Base-by-base conservation (phyloP, 2,797 vertebrate species). In the Glossophaga mutica region DNA sequence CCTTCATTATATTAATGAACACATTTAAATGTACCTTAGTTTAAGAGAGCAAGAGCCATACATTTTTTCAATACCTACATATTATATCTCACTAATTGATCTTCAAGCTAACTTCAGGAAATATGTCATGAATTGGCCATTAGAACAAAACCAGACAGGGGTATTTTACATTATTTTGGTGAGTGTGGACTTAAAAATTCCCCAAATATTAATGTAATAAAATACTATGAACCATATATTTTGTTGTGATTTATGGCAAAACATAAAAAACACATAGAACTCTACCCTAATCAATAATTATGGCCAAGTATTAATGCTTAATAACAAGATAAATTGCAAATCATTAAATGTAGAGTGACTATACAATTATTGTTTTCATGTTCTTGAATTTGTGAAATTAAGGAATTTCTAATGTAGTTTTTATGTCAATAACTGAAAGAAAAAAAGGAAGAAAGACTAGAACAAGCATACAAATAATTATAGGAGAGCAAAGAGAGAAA, bases 381-480 rank as follows among this genome's bases (percentile, higher is more conserved):
- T 65, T 90, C 55, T 67, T 87, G 42, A 94, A 21, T 81, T 91
- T 48, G 34, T 76, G 29, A n/a, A 26, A 29, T 70, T 85, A 37
- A 73, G 57, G 4, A 59, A 59, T 59, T 76, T 50, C 73, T 50
- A n/a, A 65, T 57, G 24, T 9, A 74, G 7, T 52, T 88, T 97
- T 96, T 91, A 48, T 59, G 71, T n/a, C 5, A 29, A 71, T 87
- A 86, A 91, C 24, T 24, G 57, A 97, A 95, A 16, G 2, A 4
- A 87, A 96, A 96, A 68, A 3, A 67, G 32, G 65, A 77, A 90
- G 59, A 48, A 78, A 48, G 62, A 34, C 65, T 32, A 71, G 26
- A 15, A 67, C 78, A 73, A 14, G n/a, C 44, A 0, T 79, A 29
- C 86, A 88, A 89, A 85, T 95, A 94, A 96, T 97, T 98, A 90